These are phyloP conservation scores for Nephrotoma flavescens DNA, from an alignment of 2,888 invertebrate genomes.

Conservation along the genomic window DNA sequence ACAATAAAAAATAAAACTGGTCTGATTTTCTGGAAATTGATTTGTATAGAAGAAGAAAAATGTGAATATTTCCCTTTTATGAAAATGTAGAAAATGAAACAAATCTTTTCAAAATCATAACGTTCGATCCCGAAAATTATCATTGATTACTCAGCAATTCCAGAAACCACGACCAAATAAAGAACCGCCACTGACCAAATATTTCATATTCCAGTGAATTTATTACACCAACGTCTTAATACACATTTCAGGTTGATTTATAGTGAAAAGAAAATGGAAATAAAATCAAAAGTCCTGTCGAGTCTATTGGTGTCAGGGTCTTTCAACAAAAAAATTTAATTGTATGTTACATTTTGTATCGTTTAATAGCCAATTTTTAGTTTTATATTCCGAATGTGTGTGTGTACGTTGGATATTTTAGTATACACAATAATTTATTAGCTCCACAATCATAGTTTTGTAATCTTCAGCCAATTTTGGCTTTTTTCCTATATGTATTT, in stretches of 20 bases:
- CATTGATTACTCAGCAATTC: no score
- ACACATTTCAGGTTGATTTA: neutral
- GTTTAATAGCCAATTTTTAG: neutral
- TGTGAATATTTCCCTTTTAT: no score
- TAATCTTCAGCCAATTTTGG: neutral
- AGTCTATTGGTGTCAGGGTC: slow-evolving; percentile 1
- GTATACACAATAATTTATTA: neutral
- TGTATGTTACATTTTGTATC: neutral
- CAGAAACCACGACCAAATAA: no score
- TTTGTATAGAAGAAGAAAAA: no score
- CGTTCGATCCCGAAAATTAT: no score
- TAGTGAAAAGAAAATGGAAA: neutral
- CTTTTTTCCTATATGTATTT: neutral
- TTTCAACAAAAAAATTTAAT: neutral
- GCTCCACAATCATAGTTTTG: neutral
- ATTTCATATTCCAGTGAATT: neutral
- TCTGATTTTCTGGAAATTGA: no score
- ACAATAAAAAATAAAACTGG: no score
- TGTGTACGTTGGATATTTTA: neutral
- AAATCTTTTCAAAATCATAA: no score
- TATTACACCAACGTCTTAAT: neutral
- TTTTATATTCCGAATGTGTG: neutral
- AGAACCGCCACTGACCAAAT: no score
- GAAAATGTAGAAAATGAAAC: no score
- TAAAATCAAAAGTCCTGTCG: neutral